Percentiles rank a stretch among this genome's conserved stretches.
Conservation (phyloP, 2,113 vertebrate genomes). For the Phaetusa simplex region DNA sequence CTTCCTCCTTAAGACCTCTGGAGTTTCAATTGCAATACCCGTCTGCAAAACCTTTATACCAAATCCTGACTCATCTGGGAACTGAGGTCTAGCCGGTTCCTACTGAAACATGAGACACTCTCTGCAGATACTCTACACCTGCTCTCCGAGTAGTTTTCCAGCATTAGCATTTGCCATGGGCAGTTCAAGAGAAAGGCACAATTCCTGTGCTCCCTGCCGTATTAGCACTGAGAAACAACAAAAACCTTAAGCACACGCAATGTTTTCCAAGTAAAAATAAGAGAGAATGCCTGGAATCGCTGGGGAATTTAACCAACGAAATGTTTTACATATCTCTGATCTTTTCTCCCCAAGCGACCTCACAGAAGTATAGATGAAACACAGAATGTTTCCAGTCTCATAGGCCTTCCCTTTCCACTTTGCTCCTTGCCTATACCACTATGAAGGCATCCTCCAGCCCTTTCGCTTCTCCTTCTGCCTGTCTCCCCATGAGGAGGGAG, state of each 20-base stretch:
- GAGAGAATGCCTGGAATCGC: conserved; percentile 36
- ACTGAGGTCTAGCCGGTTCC: neutral
- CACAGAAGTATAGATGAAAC: neutral
- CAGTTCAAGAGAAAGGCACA: neutral
- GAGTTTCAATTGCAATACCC: neutral
- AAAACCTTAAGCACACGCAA: neutral
- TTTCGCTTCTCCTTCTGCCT: neutral
- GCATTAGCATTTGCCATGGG: neutral
- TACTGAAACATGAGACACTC: neutral
- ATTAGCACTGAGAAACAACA: neutral
- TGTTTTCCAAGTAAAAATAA: conserved; percentile 31
- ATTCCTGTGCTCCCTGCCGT: neutral
- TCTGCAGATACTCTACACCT: neutral
- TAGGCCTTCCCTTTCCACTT: neutral
- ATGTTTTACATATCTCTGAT: conserved; percentile 44
- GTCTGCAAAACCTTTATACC: neutral
- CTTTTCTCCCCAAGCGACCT: conserved; percentile 3
- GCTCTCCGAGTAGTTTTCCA: neutral
- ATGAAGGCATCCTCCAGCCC: neutral
- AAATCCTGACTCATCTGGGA: neutral
- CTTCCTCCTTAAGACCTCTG: neutral
- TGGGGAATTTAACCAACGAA: neutral
- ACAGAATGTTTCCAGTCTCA: neutral
- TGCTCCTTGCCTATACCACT: neutral
- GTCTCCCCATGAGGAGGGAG: neutral